A percentile compares a stretch with the other conserved stretches of the same genome.
phyloP scores from a whole-genome alignment of 2,113 vertebrate genomes.

The Beaufortia kweichowensis region DNA sequence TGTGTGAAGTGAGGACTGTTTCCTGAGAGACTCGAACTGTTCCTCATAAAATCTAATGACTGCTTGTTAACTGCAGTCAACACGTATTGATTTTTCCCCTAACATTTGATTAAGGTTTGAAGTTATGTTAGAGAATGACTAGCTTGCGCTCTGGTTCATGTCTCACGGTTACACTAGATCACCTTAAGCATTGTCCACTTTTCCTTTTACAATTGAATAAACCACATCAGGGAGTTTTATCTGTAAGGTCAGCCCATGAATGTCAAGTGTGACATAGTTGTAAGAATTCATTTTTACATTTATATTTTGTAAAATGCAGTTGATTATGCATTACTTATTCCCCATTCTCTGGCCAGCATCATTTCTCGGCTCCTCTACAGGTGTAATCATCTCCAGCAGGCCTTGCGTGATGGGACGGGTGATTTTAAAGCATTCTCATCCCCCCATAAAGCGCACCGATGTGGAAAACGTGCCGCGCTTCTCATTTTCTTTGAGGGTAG shows the following conservation, averaged over 20 bases:
- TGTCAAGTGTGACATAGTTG: slow-evolving; percentile 7
- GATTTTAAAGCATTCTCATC: slow-evolving; percentile 25
- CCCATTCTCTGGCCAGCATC: background rate
- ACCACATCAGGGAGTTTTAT: background rate
- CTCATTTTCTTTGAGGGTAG: slow-evolving; percentile 6
- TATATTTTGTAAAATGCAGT: slow-evolving; percentile 7
- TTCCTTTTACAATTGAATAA: background rate
- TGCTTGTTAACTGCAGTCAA: slow-evolving; percentile 33
- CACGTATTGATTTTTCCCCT: slow-evolving; percentile 47
- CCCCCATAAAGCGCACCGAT: background rate
- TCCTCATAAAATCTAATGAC: slow-evolving; percentile 33
- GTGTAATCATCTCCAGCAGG: slow-evolving; percentile 28
- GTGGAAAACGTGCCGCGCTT: background rate
- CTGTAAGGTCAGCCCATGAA: too few species aligned
- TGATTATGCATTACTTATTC: background rate
- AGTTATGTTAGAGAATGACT: slow-evolving; percentile 9
- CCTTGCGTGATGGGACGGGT: slow-evolving; percentile 11
- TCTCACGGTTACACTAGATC: background rate
- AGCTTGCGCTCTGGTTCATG: slow-evolving; percentile 13
- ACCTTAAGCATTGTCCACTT: too few species aligned
- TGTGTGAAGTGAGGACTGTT: slow-evolving; percentile 6
- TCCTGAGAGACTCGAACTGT: slow-evolving; percentile 17
- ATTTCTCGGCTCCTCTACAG: slow-evolving; percentile 8
- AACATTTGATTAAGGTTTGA: slow-evolving; percentile 42
- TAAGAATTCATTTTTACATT: background rate